phyloP scores from a whole-genome alignment of 2,113 vertebrate species.

The Ariopsis seemanni region DNA sequence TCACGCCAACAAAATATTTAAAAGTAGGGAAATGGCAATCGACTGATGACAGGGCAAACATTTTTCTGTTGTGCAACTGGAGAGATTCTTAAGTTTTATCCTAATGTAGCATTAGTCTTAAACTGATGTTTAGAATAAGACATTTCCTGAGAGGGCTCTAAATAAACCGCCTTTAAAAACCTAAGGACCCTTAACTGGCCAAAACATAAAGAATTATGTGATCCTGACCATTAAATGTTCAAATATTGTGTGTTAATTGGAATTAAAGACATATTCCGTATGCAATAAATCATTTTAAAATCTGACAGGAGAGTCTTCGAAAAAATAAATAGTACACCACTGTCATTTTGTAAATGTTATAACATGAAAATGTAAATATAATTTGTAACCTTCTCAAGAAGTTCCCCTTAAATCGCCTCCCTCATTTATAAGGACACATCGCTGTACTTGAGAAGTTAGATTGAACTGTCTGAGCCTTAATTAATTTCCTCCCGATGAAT shows the following conservation, averaged over 20 bases:
- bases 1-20: background rate
- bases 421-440: conserved; percentile 66
- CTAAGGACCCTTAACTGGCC: background rate
- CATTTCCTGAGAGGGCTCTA: background rate
- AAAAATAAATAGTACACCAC: conserved; percentile 32
- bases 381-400: conserved; percentile 59
- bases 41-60: background rate
- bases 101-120: background rate
- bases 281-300: background rate
- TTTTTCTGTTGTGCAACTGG: background rate
- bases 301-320: background rate
- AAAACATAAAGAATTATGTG: background rate
- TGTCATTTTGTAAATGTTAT: conserved; percentile 32
- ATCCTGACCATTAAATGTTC: background rate
- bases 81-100: background rate
- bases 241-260: background rate
- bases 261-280: background rate
- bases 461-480: conserved; percentile 68
- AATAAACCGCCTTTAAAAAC: too few relatives aligned
- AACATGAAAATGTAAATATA: conserved; percentile 44
- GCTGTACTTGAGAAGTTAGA: conserved; percentile 72
- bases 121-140: background rate
- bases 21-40: background rate
- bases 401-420: conserved; percentile 26
- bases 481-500: conserved; percentile 71